Base-by-base conservation (phyloP, 1,140 invertebrate species). In the Bombyx mandarina region DNA sequence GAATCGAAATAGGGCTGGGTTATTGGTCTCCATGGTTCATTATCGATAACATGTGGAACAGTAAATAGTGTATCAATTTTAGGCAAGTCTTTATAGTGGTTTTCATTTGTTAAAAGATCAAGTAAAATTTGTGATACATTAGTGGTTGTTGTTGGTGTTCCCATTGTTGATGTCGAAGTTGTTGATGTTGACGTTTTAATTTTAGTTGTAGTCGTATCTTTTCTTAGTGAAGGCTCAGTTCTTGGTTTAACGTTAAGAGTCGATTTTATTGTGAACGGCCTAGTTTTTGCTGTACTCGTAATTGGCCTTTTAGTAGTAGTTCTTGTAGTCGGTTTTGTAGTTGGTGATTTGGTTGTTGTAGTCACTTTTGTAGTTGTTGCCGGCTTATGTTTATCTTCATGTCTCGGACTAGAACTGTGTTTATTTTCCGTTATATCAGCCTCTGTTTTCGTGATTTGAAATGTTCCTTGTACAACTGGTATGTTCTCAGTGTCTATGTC, bases 401-500 rank as follows among this genome's bases (percentile, higher is more conserved):
- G 73, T 56, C 70, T 63, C 43, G 77, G 75, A 75, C 73, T 73
- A 65, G 72, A 59, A 63, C 65, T 79, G 60, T 88, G 79, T 75
- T 90, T 90, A 68, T 90, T 90, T 79, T 90, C 89, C 43, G 89
- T 90, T 67, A 90, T 90, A 78, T 90, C 89, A 43, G 90, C 90
- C 63, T 91, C 89, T 51, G 89, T 90, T 78, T 90, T 91, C 42
- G 89, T 91, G 55, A 91, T 90, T 83, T 90, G 90, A 69, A 90
- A 91, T n/a, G 89, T 89, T 43, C 90, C 90, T 75, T 90, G 89
- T 42, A 90, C 83, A 2, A 90, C 88, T 22, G 89, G 88, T 60
- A 90, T 85, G 65, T 89, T 87, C 73, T 90, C 89, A 52, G 83
- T 82, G 61, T 90, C 88, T 51, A 89, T 88, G 43, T 89, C 87